Base-by-base conservation (phyloP, 2,797 vertebrate species). In the Carcharodon carcharias region DNA sequence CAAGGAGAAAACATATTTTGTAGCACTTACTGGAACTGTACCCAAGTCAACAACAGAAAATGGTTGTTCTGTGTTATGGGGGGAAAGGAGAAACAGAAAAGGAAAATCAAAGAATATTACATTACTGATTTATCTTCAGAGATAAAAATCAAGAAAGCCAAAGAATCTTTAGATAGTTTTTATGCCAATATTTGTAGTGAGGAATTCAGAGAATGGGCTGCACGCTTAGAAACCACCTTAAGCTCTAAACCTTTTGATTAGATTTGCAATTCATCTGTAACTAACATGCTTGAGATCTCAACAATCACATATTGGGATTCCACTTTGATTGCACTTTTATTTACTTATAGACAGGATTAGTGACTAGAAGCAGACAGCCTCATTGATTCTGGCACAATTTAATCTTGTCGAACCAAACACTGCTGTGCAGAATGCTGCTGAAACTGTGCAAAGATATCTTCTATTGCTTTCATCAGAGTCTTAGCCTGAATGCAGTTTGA, bases 311-410 rank as follows among this genome's bases (percentile, higher is more conserved):
- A 85, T 35, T 73, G 67, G 65, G 28, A 95, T 95, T 95, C 45
- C 45, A 69, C 14, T 45, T 95, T 50, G 93, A 95, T 95, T 95
- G 65, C 94, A 31, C 94, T 50, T 69, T 71, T 73, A 71, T 54
- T 95, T 73, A 31, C 45, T 73, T 95, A 28, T 71, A 95, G 71
- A 50, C 26, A 95, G 67, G 94, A 95, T 95, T 95, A 95, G 65
- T 28, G 65, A 73, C 94, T 54, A 18, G 93, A 95, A 71, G 94
- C 45, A 95, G 94, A 69, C 69, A 95, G 40, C 45, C 94, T 95
- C 67, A 94, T 94, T 71, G 65, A 95, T 26, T 95, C 35, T 50
- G 40, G 45, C 65, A 95, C 92, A 94, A 95, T 95, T 73, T 95
- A 71, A 50, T 95, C 94, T 73, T 69, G 31, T 71, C 45, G 71